Evolutionary conservation across 2,797 vertebrate species (phyloP).

Genomic region (Argyrosomus regius): DNA sequence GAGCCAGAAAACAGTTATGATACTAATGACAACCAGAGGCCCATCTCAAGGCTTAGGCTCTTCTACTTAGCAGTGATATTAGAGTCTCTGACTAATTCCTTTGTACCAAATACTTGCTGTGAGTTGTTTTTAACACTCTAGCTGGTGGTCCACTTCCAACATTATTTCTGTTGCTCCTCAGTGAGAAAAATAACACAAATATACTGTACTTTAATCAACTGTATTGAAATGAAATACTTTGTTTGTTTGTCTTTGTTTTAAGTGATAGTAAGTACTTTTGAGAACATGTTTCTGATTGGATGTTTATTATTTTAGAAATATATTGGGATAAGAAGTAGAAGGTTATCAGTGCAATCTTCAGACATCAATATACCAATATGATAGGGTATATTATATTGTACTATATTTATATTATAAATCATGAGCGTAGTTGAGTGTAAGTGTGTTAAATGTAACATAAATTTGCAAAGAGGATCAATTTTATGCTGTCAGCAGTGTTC

Average conservation of each 20-base stretch:
- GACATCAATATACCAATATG: not conserved
- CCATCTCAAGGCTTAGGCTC: conserved; percentile 23
- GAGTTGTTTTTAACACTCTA: conserved; percentile 3
- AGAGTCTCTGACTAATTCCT: conserved; percentile 41
- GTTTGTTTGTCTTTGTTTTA: not conserved
- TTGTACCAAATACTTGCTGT: conserved; percentile 29
- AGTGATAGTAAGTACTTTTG: not conserved
- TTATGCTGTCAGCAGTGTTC: not conserved
- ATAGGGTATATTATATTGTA: not conserved
- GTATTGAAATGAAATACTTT: not conserved
- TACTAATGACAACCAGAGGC: conserved; percentile 40
- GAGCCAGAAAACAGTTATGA: conserved; percentile 34
- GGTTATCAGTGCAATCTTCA: not conserved
- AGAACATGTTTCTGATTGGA: not conserved
- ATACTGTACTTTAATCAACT: not conserved
- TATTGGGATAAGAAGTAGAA: not conserved
- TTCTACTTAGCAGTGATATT: conserved; percentile 15
- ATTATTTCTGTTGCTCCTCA: conserved; percentile 5
- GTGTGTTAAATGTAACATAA: not conserved
- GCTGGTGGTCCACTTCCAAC: not conserved
- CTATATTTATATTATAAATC: not conserved
- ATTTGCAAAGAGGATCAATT: not conserved
- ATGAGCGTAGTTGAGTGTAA: no score
- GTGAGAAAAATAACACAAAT: not conserved
- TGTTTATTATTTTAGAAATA: not conserved